Evolutionary conservation across 30 jellyfish, hydroid and myxozoan genomes (phyloP), one percentile per base, ranked within the genome.

Genomic region (Phacellophora camtschatica): DNA sequence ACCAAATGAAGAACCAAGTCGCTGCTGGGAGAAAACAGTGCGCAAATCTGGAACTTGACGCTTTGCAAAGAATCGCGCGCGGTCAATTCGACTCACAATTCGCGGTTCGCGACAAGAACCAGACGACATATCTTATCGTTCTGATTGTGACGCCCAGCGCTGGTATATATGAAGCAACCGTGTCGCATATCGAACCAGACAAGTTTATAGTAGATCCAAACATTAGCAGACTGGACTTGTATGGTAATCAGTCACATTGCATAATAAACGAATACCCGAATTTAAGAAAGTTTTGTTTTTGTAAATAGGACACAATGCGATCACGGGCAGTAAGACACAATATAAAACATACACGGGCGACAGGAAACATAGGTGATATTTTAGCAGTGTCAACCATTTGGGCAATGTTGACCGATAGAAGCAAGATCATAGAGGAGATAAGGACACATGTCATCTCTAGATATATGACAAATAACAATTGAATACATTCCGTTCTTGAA

Each of bases 211-310:
- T 84, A 4, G 74, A 66, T 28, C 89, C 90, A 1, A 32, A 53
- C 66, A 85, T 85, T 13, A 85, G 96, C 46, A 58, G 96, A 22
- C 62, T 75, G n/a, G 77, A 85, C 53, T 30, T 74, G 61, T 85
- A 85, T 55, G 90, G 90, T 1, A 37, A 64, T 35, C 96, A 85
- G 37, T 77, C 96, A 41, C 37, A 15, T 10, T 85, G 96, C 33
- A 74, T 85, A 3, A 10, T 34, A 0, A 34, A 66, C 0, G 59
- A 68, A 16, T 56, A 67, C 30, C 96, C 96, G 3, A 65, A 51
- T 66, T 66, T 85, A 48, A 61, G 96, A 10, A 74, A 74, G 34
- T 85, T 74, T 55, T 85, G 96, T 56, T 73, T 11, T 50, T 85
- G 96, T 53, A 74, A 16, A 28, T 35, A 65, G n/a, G n/a, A n/a